A percentile compares a stretch with the other conserved stretches of the same genome.
Conservation (phyloP, 2,113 vertebrate genomes). For the Meles meles region DNA sequence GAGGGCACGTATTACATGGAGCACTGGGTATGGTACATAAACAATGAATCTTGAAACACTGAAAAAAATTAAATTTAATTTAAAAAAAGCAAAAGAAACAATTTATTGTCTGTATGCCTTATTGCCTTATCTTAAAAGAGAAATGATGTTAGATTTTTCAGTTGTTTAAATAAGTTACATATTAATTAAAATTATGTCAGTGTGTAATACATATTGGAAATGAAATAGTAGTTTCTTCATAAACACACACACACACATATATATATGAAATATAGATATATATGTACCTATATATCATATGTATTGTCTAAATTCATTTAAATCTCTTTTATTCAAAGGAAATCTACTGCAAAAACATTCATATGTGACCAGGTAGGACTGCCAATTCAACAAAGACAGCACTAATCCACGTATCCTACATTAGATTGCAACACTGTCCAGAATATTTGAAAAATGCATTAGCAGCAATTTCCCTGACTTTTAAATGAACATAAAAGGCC, state of each 20-base stretch:
- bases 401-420: constrained; percentile 92
- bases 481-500: constrained; percentile 79
- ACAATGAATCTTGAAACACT: too few species aligned
- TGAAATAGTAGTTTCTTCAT: not conserved
- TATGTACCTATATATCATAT: constrained; percentile 51
- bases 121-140: not conserved
- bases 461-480: constrained; percentile 83
- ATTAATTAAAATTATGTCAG: not conserved
- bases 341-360: constrained; percentile 84
- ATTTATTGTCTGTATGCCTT: not conserved
- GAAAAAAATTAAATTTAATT: too few species aligned
- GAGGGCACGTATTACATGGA: too few species aligned
- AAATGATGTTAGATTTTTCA: not conserved
- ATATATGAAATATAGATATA: not conserved
- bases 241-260: not conserved
- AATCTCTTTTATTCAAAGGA: constrained; percentile 90
- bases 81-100: too few species aligned
- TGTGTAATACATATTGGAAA: not conserved
- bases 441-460: constrained; percentile 87
- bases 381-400: constrained; percentile 88
- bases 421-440: constrained; percentile 88
- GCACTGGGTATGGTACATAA: too few species aligned
- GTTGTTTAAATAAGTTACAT: not conserved
- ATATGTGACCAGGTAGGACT: constrained; percentile 88
- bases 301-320: constrained; percentile 93